phyloP scores from a whole-genome alignment of 2,888 invertebrate species.

The Piscicola geometra region DNA sequence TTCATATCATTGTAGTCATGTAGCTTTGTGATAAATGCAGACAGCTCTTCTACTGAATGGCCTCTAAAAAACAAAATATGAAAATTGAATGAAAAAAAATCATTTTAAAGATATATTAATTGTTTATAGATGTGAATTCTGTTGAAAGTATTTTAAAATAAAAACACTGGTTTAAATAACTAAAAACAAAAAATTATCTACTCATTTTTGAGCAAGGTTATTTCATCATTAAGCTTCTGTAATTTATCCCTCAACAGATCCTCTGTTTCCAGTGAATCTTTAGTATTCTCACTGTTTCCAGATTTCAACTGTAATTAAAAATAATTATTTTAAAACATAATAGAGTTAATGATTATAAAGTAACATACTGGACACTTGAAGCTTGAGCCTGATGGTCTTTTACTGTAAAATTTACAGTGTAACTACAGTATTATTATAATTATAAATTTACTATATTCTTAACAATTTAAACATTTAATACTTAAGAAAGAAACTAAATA shows the following conservation, averaged over 20 bases:
- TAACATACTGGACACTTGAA: slow-evolving; percentile 5
- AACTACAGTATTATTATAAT: too few relatives aligned
- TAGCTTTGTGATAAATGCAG: not conserved
- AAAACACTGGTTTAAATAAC: not conserved
- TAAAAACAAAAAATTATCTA: not conserved
- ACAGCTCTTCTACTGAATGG: not conserved
- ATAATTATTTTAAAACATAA: not conserved
- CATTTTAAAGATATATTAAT: too few relatives aligned
- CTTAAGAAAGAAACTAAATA: not conserved
- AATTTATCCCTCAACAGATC: not conserved
- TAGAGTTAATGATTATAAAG: not conserved
- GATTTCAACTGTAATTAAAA: not conserved
- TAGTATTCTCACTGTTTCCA: not conserved
- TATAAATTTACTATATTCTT: too few relatives aligned
- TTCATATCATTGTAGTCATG: slow-evolving; percentile 11
- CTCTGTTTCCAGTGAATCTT: not conserved
- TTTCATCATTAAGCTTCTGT: not conserved
- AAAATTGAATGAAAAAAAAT: too few relatives aligned
- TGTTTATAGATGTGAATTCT: not conserved
- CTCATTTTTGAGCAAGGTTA: not conserved
- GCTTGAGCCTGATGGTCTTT: not conserved
- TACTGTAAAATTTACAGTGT: too few relatives aligned
- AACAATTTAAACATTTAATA: not conserved
- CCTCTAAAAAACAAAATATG: not conserved
- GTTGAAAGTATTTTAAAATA: not conserved